Evolutionary conservation across 2,113 vertebrate genomes (phyloP), one percentile per base, ranked within the genome.

Genomic region (Orientallactaga bullata): DNA sequence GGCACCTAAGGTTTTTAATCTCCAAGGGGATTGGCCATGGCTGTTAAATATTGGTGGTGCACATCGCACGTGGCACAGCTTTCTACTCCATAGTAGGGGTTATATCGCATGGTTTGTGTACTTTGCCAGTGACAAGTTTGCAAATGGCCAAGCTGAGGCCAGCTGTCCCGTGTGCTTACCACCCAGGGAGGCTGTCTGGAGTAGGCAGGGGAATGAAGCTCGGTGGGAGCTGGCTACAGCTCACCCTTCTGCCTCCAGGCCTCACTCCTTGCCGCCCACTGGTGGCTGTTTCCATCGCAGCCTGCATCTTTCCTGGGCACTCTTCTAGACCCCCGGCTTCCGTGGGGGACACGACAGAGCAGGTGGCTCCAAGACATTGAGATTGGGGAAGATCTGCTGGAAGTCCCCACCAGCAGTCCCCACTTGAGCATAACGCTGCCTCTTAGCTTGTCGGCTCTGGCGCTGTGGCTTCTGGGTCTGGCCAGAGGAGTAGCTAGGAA

Each of bases 131-230:
- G 58, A 51, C 16, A 72, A 80, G 55, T n/a, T n/a, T n/a, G n/a
- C 26, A 18, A 8, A 23, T 32, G 12, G 18, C 66, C 55, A 4
- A 8, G 35, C 73, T 0, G 0, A n/a, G 37, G 39, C 84, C 21
- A 13, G 35, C 35, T 10, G 10, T 24, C 42, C 18, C 1, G 0
- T 35, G 47, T 61, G 55, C 81, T 42, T 4, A 3, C 81, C 13
- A 7, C 30, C 32, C 24, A 0, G 1, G 32, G 7, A 28, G 1
- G 66, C 63, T 18, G 0, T 39, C 72, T 37, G 11, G 13, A 47
- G 24, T n/a, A 15, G 35, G 20, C 21, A 0, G 0, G 61, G 32
- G 30, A 5, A 24, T 0, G 2, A 3, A 23, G 42, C 66, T 13
- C 35, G 24, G 12, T 55, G 61, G 47, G 65, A 26, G 35, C 76